Evolutionary conservation across 2,888 invertebrate genomes (phyloP), one percentile per base, ranked within the genome.

Genomic region (Xestobium rufovillosum): DNA sequence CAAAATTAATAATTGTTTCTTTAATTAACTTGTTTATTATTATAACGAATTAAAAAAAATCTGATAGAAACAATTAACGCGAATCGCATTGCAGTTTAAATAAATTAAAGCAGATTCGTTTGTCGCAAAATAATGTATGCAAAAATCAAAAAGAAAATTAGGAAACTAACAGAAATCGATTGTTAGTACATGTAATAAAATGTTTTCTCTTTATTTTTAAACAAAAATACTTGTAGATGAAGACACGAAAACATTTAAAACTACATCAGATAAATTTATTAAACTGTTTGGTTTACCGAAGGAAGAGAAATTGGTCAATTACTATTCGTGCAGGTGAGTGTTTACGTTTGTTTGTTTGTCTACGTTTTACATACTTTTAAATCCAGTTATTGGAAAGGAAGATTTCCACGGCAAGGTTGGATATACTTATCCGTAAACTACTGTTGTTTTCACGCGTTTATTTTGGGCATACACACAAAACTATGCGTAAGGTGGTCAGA

Each of bases 341-440:
- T 17, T 11, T 27, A 4, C 14, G n/a, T 31, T 26, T 30, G 26
- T 29, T 32, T 13, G 31, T 35, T 28, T 23, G 23, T 42, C 32
- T 23, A 31, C 12, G 23, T 33, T 43, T n/a, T 8, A 27, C 8
- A 27, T 8, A 14, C 25, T 45, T 51, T 59, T 60, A n/a, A n/a
- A n/a, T n/a, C n/a, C n/a, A 95, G 95, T 59, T 94, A 89, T 59
- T 88, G 91, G 82, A 92, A 91, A 66, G 84, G 88, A 19, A 82
- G 82, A 61, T 72, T 97, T 49, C 96, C 95, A 0, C 72, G 89
- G n/a, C 96, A 96, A 69, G 97, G 97, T 17, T 91, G 92, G 83
- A 72, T 97, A 61, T 98, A 96, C 61, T 74, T 97, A n/a, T 94
- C 95, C 12, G 83, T 97, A 19, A 91, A 94, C 62, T 90, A 92